phyloP scores from a whole-genome alignment of 1,140 invertebrate genomes.

The Listronotus bonariensis region DNA sequence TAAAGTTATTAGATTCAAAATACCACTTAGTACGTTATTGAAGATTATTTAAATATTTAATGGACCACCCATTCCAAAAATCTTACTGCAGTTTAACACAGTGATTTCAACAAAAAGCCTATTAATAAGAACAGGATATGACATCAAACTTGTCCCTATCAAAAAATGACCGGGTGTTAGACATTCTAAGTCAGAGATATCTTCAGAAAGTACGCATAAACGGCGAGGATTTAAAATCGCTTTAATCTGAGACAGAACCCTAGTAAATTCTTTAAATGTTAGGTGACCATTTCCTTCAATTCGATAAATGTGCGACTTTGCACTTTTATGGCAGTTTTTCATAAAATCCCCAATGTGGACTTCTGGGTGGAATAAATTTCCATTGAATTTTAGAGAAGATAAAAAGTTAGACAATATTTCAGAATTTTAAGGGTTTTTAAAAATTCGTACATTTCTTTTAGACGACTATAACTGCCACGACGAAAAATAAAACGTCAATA shows the following conservation, averaged over 20 bases:
- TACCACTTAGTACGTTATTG: conserved; percentile 41
- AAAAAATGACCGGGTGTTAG: too few species aligned
- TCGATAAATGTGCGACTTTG: conserved; percentile 51
- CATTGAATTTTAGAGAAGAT: conserved; percentile 25
- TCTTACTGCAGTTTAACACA: conserved; percentile 30
- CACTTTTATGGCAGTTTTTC: conserved; percentile 45
- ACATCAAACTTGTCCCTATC: conserved; percentile 47
- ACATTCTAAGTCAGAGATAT: conserved; percentile 55
- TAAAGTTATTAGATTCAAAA: conserved; percentile 17
- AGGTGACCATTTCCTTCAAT: too few species aligned
- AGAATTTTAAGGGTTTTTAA: too few species aligned
- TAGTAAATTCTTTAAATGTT: too few species aligned
- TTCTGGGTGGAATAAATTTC: conserved; percentile 44
- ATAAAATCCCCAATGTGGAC: conserved; percentile 46
- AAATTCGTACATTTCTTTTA: too few species aligned
- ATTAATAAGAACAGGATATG: conserved; percentile 39
- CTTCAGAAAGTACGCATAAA: too few species aligned
- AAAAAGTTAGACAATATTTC: background rate
- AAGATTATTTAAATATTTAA: conserved; percentile 42
- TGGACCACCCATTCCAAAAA: conserved; percentile 29
- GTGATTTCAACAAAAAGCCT: conserved; percentile 37
- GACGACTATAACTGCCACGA: conserved; percentile 39
- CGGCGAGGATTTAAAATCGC: too few species aligned
- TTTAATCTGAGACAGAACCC: too few species aligned
- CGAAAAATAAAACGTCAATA: conserved; percentile 55